Evolutionary conservation across 92 coral and sea anemone genomes (phyloP), one percentile per base, ranked within the genome.

Genomic region (Palythoa caribaeorum): DNA sequence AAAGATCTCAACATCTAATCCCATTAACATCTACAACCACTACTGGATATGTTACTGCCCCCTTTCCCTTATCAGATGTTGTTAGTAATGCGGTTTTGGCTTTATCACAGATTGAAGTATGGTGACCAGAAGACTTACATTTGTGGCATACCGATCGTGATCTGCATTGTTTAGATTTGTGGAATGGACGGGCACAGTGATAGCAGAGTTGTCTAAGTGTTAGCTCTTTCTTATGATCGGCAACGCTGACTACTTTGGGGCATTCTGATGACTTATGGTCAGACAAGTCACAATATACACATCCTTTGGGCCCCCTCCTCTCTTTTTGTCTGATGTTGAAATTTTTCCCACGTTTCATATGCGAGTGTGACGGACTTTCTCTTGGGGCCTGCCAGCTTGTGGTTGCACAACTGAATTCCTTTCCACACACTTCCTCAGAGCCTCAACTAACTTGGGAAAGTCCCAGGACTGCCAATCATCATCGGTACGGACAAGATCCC

Each of bases 391-490:
- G 52, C 84, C 62, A 69, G 9, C 20, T 54, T 38, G 40, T 39
- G 78, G 86, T 73, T 84, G 80, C 70, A 83, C 52, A 37, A 81
- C 60, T 14, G 94, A 85, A 78, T 90, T 86, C 74, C 83, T 79
- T 79, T 77, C 93, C 36, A 89, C 90, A 89, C 91, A 90, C 84
- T 87, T 87, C 47, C 90, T 47, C 19, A 93, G 68, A 62, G 95
- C 93, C 55, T 84, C 84, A 15, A 93, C 88, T 78, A 93, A 65
- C 38, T 90, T 87, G 73, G 88, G 75, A 72, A 87, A 93, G 9
- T 78, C 85, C 92, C 95, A 93, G 73, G 47, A 59, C 75, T 83
- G 95, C 95, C 95, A 92, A 38, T 88, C 88, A 59, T 87, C 91
- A 53, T 87, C 91, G 28, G 79, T 73, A 38, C 92, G 85, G 15